Conservation (phyloP, 2,888 invertebrate species). For the Cheilosia vulpina region DNA sequence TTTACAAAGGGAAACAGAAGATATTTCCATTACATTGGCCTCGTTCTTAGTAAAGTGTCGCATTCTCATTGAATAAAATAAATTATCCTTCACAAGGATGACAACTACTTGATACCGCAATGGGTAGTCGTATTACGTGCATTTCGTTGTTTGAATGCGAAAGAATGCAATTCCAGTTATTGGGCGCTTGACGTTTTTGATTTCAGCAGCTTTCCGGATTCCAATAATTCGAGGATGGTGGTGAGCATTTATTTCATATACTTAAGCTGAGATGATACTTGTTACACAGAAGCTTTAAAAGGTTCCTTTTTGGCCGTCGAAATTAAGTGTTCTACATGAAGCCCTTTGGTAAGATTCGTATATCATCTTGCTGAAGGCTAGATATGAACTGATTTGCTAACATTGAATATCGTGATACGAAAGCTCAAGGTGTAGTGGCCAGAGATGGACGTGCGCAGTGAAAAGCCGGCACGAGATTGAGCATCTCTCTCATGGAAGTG, state of each 20-base stretch:
- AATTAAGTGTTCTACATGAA: background rate
- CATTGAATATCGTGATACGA: slow-evolving; percentile 23
- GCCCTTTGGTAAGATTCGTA: background rate
- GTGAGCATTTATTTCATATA: too few species aligned
- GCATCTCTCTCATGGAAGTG: background rate
- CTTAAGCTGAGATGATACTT: too few species aligned
- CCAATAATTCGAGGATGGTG: too few species aligned
- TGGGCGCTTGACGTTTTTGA: slow-evolving; percentile 42
- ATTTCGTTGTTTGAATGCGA: background rate
- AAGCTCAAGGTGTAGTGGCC: slow-evolving; percentile 12
- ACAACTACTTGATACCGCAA: slow-evolving; percentile 41
- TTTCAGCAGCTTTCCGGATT: slow-evolving; percentile 22
- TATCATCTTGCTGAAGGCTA: background rate
- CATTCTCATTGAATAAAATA: slow-evolving; percentile 25
- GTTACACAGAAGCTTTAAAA: too few species aligned
- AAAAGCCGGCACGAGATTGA: background rate
- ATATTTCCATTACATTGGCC: background rate
- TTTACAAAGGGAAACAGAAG: background rate
- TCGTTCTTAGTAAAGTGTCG: background rate
- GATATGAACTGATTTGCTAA: slow-evolving; percentile 34
- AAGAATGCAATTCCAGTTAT: slow-evolving; percentile 48
- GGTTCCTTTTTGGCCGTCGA: too few species aligned
- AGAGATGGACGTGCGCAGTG: slow-evolving; percentile 27
- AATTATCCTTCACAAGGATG: slow-evolving; percentile 30
- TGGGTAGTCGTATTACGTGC: slow-evolving; percentile 12